These are phyloP conservation scores for Etheostoma perlongum DNA, from an alignment of 2,797 vertebrate genomes.

Conservation along the genomic window DNA sequence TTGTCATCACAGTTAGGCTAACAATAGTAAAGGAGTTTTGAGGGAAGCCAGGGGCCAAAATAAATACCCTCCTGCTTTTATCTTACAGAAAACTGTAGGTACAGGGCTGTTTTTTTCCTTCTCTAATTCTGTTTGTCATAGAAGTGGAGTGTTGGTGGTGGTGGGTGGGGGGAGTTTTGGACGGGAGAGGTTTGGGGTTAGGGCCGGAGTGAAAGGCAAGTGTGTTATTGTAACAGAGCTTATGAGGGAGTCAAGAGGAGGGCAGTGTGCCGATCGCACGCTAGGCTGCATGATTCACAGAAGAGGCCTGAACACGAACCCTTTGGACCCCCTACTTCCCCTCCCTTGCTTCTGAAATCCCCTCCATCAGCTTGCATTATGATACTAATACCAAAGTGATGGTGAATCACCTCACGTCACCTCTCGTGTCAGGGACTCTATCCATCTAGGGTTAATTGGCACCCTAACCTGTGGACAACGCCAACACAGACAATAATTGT, in stretches of 20 bases:
- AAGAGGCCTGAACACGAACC: slow-evolving; percentile 62
- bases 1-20: slow-evolving; percentile 81
- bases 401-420: slow-evolving; percentile 65
- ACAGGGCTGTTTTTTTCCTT: slow-evolving; percentile 46
- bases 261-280: slow-evolving; percentile 84
- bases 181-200: slow-evolving; percentile 58
- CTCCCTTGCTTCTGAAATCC: slow-evolving; percentile 61
- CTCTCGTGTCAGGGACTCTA: slow-evolving; percentile 43
- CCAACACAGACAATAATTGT: slow-evolving; percentile 29
- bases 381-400: slow-evolving; percentile 55
- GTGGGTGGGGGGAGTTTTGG: slow-evolving; percentile 41
- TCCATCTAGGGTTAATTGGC: slow-evolving; percentile 59
- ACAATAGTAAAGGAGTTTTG: slow-evolving; percentile 75
- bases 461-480: slow-evolving; percentile 13
- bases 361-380: slow-evolving; percentile 49
- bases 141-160: slow-evolving; percentile 50
- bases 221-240: slow-evolving; percentile 85
- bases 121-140: slow-evolving; percentile 58
- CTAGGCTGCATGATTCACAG: slow-evolving; percentile 77
- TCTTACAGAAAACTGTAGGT: slow-evolving; percentile 60
- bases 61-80: slow-evolving; percentile 74
- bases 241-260: slow-evolving; percentile 82
- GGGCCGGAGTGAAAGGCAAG: slow-evolving; percentile 77
- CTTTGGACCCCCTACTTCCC: slow-evolving; percentile 31
- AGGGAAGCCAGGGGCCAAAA: slow-evolving; percentile 56